Base-by-base conservation (phyloP, 2,113 vertebrate genomes). In the Vidua macroura region DNA sequence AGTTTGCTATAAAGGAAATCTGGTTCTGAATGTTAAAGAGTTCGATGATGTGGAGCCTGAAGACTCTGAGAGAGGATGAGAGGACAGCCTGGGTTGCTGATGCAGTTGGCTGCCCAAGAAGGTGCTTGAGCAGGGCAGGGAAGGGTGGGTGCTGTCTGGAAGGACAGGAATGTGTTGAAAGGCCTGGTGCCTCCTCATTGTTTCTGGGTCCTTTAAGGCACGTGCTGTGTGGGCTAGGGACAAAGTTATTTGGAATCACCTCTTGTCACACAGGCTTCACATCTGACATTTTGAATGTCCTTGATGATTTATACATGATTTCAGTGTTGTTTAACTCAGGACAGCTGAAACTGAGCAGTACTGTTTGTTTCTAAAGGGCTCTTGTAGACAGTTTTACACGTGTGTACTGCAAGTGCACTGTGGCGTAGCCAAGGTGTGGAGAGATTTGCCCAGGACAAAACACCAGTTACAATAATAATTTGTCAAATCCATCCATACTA, bases 31-130 rank as follows among this genome's bases (percentile, higher is more conserved):
- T 87, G 85, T 88, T 94, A 56, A 6, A 39, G 49, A 92, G 72
- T 96, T 95, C 33, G 92, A 52, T n/a, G 53, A 83, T 73, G 52
- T 44, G 68, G 59, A 78, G 77, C 81, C 84, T 90, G 66, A 83
- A 83, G 76, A 90, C 37, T 44, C 5, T 13, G 35, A 62, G 60
- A 48, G 88, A 55, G 39, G 39, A n/a, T 25, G 49, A 67, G 63
- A 86, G 89, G 69, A 11, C 56, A 59, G 52, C 43, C 53, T 76
- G 78, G 27, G 41, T 28, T 84, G 77, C 66, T 53, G 62, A 35
- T 69, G 73, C 60, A 25, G 67, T 51, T 39, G 72, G n/a, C 82
- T 88, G 62, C 37, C 35, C 48, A 19, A 27, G 56, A 49, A n/a
- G 1, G 4, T 7, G 39, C 35, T 35, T 15, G 51, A 62, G 72